Evolutionary conservation across 92 coral and sea anemone species (phyloP).

Genomic region (Phenganax stokvisi): DNA sequence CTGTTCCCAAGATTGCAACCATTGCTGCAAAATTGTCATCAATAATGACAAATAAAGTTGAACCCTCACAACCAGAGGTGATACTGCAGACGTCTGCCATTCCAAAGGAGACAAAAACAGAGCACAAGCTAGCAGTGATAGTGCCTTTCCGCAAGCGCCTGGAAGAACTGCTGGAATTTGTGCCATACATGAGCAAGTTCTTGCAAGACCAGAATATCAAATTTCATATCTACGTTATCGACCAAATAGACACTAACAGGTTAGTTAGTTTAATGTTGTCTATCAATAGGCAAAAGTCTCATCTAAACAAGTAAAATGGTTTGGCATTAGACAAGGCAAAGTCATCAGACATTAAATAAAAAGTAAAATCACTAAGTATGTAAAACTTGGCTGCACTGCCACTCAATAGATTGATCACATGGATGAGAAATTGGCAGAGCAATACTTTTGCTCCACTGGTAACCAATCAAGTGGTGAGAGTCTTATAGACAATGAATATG

Average conservation of each 20-base stretch:
- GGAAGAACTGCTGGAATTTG: conserved; percentile 92
- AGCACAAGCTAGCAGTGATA: conserved; percentile 86
- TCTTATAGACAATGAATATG: background rate
- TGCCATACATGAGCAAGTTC: conserved; percentile 86
- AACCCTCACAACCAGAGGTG: background rate
- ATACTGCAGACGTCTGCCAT: background rate
- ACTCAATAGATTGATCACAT: too few species aligned
- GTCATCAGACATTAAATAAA: too few species aligned
- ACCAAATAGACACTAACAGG: conserved; percentile 95
- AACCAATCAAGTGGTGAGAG: too few species aligned
- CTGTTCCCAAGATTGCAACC: too few species aligned
- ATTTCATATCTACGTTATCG: conserved; percentile 72
- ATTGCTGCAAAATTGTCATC: background rate
- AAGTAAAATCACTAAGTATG: too few species aligned
- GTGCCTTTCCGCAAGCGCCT: conserved; percentile 91
- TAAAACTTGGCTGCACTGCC: too few species aligned
- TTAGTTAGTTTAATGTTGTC: conserved; percentile 20
- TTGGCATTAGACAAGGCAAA: too few species aligned
- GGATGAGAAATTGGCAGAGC: too few species aligned
- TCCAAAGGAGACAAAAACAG: conserved; percentile 2
- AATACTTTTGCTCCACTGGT: too few species aligned
- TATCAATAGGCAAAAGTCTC: background rate
- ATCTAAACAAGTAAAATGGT: too few species aligned
- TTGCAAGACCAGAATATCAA: conserved; percentile 73
- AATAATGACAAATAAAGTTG: background rate